These are phyloP conservation scores for Tetraneura akinire DNA, from an alignment of 1,140 invertebrate species.

Conservation along the genomic window DNA sequence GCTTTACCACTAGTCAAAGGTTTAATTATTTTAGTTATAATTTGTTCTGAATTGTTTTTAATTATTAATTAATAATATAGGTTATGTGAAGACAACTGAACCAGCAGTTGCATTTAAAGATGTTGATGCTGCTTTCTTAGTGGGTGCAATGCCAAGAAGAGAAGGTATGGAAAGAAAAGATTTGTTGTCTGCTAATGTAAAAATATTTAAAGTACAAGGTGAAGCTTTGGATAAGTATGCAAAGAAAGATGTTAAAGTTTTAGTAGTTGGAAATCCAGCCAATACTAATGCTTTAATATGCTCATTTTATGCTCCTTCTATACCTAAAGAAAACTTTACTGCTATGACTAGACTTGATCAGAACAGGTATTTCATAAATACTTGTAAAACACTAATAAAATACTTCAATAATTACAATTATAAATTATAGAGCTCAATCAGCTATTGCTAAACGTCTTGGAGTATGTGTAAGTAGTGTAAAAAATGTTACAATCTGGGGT, in stretches of 20 bases:
- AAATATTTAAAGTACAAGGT: slow-evolving; percentile 96
- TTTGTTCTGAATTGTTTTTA: too few relatives aligned
- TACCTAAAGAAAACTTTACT: slow-evolving; percentile 95
- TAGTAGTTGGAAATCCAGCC: slow-evolving; percentile 99
- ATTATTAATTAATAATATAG: slow-evolving; percentile 57
- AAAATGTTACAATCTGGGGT: slow-evolving; percentile 97
- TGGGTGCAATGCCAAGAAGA: slow-evolving; percentile 97
- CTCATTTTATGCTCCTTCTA: slow-evolving; percentile 94
- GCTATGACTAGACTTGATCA: slow-evolving; percentile 99
- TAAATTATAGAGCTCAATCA: slow-evolving; percentile 55
- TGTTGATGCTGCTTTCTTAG: slow-evolving; percentile 96
- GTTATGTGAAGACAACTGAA: slow-evolving; percentile 84
- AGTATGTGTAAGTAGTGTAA: slow-evolving; percentile 57
- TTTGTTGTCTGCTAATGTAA: slow-evolving; percentile 91
- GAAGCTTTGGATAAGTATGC: slow-evolving; percentile 90
- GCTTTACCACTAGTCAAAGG: slow-evolving; percentile 84
- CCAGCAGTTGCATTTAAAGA: slow-evolving; percentile 90
- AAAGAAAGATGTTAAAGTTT: slow-evolving; percentile 91
- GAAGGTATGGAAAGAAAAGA: slow-evolving; percentile 99
- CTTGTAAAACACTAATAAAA: background rate
- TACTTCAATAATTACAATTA: background rate
- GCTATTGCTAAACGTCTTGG: slow-evolving; percentile 54
- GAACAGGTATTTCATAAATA: slow-evolving; percentile 68
- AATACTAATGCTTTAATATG: slow-evolving; percentile 99
- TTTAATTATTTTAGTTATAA: slow-evolving; percentile 55